Evolutionary conservation across 2,797 vertebrate genomes (phyloP).

Genomic region (Taeniopygia guttata): DNA sequence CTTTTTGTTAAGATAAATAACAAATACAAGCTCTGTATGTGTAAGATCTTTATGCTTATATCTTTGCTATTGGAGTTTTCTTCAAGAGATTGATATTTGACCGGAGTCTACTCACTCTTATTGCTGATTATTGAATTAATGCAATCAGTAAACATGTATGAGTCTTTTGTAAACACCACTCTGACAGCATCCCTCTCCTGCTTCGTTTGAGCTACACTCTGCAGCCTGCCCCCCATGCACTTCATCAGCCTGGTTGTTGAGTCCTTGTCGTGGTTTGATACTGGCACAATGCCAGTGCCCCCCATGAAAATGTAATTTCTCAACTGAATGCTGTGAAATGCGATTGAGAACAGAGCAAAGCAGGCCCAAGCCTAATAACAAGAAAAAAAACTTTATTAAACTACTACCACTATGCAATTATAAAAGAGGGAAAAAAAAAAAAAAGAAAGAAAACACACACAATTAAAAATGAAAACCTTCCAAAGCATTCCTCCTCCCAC

Average conservation of each 20-base stretch:
- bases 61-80: not conserved
- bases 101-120: not conserved
- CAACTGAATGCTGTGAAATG: too few species aligned
- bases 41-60: not conserved
- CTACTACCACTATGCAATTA: too few species aligned
- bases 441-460: too few species aligned
- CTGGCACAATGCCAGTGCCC: too few species aligned
- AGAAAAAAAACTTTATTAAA: too few species aligned
- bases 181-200: not conserved
- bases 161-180: rapidly evolving
- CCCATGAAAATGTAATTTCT: too few species aligned
- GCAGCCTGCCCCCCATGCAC: rapidly evolving
- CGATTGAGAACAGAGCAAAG: too few species aligned
- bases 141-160: not conserved
- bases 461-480: too few species aligned
- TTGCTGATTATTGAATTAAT: not conserved
- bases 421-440: too few species aligned
- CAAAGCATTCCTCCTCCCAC: too few species aligned
- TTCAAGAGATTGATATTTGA: not conserved
- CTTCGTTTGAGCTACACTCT: not conserved
- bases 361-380: too few species aligned
- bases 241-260: not conserved
- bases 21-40: not conserved
- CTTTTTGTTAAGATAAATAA: not conserved
- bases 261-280: too few species aligned